Base-by-base conservation (phyloP, 2,113 vertebrate species). In the Melanotaenia duboulayi region DNA sequence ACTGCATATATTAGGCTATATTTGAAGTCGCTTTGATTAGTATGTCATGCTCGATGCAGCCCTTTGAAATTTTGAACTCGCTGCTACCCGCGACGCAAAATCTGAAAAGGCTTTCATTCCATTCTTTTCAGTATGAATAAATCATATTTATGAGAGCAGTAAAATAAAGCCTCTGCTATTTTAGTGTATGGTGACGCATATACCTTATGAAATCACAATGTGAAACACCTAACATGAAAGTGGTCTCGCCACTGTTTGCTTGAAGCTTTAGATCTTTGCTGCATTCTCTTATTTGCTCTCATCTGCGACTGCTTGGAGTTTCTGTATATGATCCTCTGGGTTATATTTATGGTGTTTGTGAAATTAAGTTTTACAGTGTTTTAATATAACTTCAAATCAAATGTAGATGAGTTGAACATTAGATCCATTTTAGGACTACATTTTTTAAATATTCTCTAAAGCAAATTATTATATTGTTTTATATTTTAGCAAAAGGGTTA, bases 121-220 rank as follows among this genome's bases (percentile, higher is more conserved):
- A 44, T 80, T 78, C 63, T 74, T 57, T 51, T 71, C 19, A 23
- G 39, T 67, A 87, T 92, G 48, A 92, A 92, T 92, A 89, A 92
- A 83, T 89, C 25, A 91, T 82, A 22, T 61, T 57, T 49, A 39
- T 71, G 56, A 82, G 68, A 80, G 84, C 50, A 20, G 68, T 77
- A 22, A 72, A 84, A 87, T 72, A 84, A 83, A 81, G 37, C 39
- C 16, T 58, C 5, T 44, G 54, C 81, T 90, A 89, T 90, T 90
- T 88, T 56, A 11, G 86, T 39, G 4, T 25, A 55, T 51, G 17
- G 28, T 74, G 85, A 86, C 4, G 60, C 77, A 78, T 46, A 66
- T 19, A 25, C 51, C 82, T 87, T 72, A 88, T 89, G 57, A 90
- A 92, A 87, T 81, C 81, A 75, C 74, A 89, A 84, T 83, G 76